Evolutionary conservation across 2,113 vertebrate genomes (phyloP), one percentile per base, ranked within the genome.

Genomic region (Rhipidura dahli): DNA sequence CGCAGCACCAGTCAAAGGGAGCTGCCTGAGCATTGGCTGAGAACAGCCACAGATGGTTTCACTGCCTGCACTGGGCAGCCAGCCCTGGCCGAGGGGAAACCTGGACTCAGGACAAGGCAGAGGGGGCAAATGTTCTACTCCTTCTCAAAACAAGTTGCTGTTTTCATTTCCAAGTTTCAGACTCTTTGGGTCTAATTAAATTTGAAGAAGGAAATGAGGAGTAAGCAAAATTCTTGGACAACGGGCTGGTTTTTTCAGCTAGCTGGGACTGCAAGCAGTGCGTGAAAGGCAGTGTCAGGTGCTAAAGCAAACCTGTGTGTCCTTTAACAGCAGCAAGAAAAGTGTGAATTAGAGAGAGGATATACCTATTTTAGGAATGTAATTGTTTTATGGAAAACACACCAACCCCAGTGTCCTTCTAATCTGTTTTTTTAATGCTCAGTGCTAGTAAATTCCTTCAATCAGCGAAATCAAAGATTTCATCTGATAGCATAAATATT

Each of bases 171-270:
- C 2, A 75, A 59, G 47, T 42, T 83, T 69, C 61, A 83, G 60
- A 51, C 31, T 57, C 57, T 78, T 90, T 87, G 77, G 60, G 63
- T 16, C 49, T 91, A 93, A 92, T 91, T 87, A 79, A 91, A 82
- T 87, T 85, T 81, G 83, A 94, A 90, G 68, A 49, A 51, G 44
- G 61, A 94, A 96, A 61, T 27, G 8, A 89, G 44, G 44, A 95
- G 31, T 82, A 94, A 91, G 81, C 65, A 89, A 50, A 94, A 91
- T 84, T 93, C 53, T 89, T 93, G 83, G 73, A 64, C n/a, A 89
- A 71, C 21, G 2, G 26, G 22, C 21, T 59, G 23, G 0, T 15
- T 79, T 96, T 77, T 89, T 81, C 51, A 82, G 65, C 49, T 49
- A 83, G 30, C 30, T 47, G 24, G 47, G 60, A 51, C 49, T 51